Base-by-base conservation (phyloP, 1,140 invertebrate species). In the Neotoxoptera formosana region DNA sequence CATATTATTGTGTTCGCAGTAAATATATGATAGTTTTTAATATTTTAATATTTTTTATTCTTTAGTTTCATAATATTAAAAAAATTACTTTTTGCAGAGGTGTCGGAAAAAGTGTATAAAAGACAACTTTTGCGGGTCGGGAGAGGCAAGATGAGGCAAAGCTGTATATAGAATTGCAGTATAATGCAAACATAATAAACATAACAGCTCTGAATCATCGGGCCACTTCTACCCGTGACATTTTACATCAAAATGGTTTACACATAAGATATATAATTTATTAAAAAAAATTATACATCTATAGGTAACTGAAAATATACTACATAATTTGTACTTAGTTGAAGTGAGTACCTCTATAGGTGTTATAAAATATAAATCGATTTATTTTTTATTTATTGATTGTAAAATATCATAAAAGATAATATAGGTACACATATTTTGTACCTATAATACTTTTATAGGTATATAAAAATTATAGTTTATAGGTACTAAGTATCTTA, bases 121-220 rank as follows among this genome's bases (percentile, higher is more conserved):
- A 76, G 14, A 90, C 36, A 1, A 41, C 25, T 36, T 93, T 53
- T 81, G 48, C 48, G 48, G 48, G 81, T 93, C 23, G 81, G 91
- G 25, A 83, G 91, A 93, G 91, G 91, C 91, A 93, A 93, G 91
- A 93, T 93, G 91, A 93, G 91, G 91, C 91, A 93, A 93, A 93
- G 91, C 91, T 93, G 91, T 93, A 53, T 76, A 76, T 67, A 48
- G 34, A 53, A 93, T 84, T 93, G 91, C 51, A 41, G 1, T 93
- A 41, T 23, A 25, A 25, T 92, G 91, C 91, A 84, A 53, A 84
- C 11, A 53, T 84, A 41, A 56, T 30, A 86, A 30, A 67, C 41
- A 86, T 93, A 84, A 93, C 91, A 93, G 91, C 91, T 93, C 45
- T 93, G 91, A 83, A 93, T 93, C 91, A 86, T 93, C 91, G 81